phyloP scores from a whole-genome alignment of 2,888 invertebrate genomes.

The Belgica antarctica region DNA sequence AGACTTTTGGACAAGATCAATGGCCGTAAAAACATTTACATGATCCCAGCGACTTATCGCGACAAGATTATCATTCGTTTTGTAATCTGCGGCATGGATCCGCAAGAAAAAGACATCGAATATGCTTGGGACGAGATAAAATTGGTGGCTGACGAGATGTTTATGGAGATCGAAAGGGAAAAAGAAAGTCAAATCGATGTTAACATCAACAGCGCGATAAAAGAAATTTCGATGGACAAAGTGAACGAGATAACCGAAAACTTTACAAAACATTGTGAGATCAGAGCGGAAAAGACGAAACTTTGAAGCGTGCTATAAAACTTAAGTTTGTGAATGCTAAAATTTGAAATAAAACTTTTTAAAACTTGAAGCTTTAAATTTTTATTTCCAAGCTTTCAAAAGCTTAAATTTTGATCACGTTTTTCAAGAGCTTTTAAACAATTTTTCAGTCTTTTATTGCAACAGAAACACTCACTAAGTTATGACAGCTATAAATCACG shows the following conservation, averaged over 20 bases:
- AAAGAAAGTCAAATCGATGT: neutral
- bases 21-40: constrained; percentile 73
- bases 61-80: constrained; percentile 74
- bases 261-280: neutral
- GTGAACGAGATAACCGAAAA: constrained; percentile 22
- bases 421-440: no score
- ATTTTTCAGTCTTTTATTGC: no score
- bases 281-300: constrained; percentile 14
- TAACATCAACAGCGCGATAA: neutral
- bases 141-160: constrained; percentile 57
- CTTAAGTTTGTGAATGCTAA: neutral
- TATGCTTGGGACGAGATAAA: constrained; percentile 70
- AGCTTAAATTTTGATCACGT: no score
- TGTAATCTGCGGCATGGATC: constrained; percentile 73
- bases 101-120: constrained; percentile 68
- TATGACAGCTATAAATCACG: no score
- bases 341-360: neutral
- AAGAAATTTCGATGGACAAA: constrained; percentile 11
- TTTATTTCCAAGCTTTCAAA: neutral
- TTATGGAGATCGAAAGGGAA: constrained; percentile 21
- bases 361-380: neutral
- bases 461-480: no score
- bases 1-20: constrained; percentile 70
- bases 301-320: neutral
- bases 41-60: constrained; percentile 73